phyloP scores from a whole-genome alignment of 2,797 vertebrate species.

The Acomys russatus region DNA sequence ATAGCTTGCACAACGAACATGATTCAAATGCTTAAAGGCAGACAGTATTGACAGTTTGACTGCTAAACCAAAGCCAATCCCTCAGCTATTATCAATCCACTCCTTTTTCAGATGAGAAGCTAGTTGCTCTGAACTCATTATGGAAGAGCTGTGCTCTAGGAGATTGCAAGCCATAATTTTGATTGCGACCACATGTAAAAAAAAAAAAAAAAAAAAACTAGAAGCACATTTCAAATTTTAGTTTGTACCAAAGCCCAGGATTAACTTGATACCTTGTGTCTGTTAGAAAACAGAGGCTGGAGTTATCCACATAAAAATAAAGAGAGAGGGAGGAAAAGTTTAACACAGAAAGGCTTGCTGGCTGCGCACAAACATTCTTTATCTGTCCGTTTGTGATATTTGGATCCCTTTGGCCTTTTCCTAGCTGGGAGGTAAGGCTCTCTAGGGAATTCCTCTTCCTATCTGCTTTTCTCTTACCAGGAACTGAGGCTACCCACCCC shows the following conservation, averaged over 20 bases:
- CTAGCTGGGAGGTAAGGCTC: not conserved
- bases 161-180: constrained; percentile 12
- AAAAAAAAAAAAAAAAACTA: not conserved
- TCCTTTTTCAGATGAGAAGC: not conserved
- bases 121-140: not conserved
- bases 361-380: constrained; percentile 21
- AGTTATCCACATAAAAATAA: not conserved
- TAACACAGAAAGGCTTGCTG: not conserved
- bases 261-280: not conserved
- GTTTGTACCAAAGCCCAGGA: not conserved
- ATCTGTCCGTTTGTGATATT: not conserved
- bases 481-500: constrained; percentile 32
- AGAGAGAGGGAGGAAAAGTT: not conserved
- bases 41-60: not conserved
- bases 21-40: not conserved
- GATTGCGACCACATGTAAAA: not conserved
- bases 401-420: not conserved
- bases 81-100: not conserved
- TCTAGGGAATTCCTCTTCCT: not conserved
- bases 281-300: constrained; percentile 18
- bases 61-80: not conserved
- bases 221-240: constrained; percentile 46
- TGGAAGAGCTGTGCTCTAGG: not conserved
- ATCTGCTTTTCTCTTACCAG: not conserved
- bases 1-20: not conserved